Percentiles rank a stretch among this genome's conserved stretches.
Conservation (phyloP, 2,888 invertebrate genomes). For the Melikaiella ostensackeni region DNA sequence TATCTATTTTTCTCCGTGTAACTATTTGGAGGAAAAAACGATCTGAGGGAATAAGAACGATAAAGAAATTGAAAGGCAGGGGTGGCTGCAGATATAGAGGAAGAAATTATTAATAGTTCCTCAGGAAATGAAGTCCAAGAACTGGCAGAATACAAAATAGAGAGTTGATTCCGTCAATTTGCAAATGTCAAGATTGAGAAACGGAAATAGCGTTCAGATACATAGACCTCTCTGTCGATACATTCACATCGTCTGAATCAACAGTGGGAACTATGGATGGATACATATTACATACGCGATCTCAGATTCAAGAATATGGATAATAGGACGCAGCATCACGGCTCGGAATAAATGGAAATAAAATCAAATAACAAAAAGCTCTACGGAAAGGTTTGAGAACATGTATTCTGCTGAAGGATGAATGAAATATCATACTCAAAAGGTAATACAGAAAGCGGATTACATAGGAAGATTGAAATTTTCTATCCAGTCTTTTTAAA, state of each 20-base stretch:
- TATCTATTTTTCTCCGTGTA: too few relatives aligned
- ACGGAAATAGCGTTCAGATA: neutral
- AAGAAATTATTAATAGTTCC: neutral
- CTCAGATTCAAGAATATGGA: neutral
- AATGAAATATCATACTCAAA: neutral
- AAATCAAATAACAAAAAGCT: too few relatives aligned
- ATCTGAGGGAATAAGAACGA: too few relatives aligned
- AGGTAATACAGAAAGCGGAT: neutral
- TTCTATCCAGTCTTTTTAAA: neutral
- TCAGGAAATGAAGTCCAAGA: neutral
- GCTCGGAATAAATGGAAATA: too few relatives aligned
- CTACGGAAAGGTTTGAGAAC: too few relatives aligned
- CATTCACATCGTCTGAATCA: neutral
- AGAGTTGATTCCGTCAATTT: neutral
- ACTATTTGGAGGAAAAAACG: neutral
- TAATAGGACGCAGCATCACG: neutral
- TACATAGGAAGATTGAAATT: neutral
- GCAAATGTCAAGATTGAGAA: conserved; percentile 2
- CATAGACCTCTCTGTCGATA: neutral
- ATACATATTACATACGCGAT: neutral
- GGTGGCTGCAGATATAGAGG: too few relatives aligned
- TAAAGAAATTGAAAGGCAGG: neutral
- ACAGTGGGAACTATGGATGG: neutral
- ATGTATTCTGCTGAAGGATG: too few relatives aligned
- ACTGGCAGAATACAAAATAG: neutral